Evolutionary conservation across 2,113 vertebrate species (phyloP).

Genomic region (Mionectes macconnelli): DNA sequence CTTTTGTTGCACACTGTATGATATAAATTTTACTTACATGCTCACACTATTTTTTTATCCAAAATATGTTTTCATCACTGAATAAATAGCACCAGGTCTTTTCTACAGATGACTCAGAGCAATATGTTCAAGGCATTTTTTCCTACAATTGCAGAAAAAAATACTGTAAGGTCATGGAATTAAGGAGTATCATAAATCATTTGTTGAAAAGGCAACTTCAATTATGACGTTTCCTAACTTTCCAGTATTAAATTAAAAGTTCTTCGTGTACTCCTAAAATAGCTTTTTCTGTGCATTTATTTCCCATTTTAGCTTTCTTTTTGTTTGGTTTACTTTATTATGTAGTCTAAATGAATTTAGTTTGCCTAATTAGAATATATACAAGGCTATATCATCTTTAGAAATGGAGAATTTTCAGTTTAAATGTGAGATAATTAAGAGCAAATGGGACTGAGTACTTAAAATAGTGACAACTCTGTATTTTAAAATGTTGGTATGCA

Average conservation of each 20-base stretch:
- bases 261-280: background rate
- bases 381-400: background rate
- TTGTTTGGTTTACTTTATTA: conserved; percentile 14
- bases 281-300: background rate
- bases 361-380: conserved; percentile 16
- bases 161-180: background rate
- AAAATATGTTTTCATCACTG: background rate
- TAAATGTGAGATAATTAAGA: conserved; percentile 37
- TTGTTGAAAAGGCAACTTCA: background rate
- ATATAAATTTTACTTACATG: background rate
- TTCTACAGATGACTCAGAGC: background rate
- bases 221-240: background rate
- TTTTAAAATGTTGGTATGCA: background rate
- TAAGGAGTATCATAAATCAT: background rate
- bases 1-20: background rate
- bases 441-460: background rate
- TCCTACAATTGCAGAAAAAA: background rate
- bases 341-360: conserved; percentile 3
- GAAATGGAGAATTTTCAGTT: background rate
- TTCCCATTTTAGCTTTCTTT: background rate
- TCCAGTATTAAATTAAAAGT: background rate
- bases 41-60: background rate
- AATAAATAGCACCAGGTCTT: background rate
- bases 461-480: conserved; percentile 12
- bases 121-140: background rate